phyloP scores from a whole-genome alignment of 2,113 vertebrate species.

The Crypturellus undulatus region DNA sequence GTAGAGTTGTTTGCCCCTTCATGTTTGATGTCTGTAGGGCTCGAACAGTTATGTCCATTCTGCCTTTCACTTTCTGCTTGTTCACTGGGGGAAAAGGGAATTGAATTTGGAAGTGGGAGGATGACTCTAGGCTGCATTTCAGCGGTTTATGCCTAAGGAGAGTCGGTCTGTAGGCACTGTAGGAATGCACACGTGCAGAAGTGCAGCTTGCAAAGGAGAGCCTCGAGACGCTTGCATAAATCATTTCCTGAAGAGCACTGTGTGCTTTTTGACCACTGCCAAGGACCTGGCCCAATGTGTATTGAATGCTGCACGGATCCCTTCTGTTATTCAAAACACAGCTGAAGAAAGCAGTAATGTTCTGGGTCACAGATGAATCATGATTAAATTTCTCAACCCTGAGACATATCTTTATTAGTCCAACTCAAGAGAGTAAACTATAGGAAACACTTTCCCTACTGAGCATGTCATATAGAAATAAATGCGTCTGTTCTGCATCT shows the following conservation, averaged over 20 bases:
- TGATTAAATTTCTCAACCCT: conserved; percentile 19
- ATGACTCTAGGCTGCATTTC: not conserved
- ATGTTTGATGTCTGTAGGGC: accelerated
- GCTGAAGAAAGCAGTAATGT: not conserved
- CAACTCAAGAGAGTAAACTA: conserved; percentile 27
- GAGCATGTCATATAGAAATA: not conserved
- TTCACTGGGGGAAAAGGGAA: not conserved
- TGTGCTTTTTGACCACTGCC: accelerated
- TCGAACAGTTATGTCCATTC: not conserved
- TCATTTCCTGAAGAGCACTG: not conserved
- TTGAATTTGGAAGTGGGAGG: not conserved
- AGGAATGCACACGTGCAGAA: accelerated
- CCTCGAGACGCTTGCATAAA: not conserved
- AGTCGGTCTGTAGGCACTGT: accelerated
- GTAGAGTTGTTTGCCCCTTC: not conserved
- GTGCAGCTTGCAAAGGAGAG: not conserved
- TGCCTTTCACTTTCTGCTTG: not conserved
- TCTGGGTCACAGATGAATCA: not conserved
- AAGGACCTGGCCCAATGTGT: not conserved
- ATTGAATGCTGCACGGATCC: not conserved
- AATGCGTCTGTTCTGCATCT: not conserved
- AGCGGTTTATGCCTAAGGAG: accelerated
- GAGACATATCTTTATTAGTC: conserved; percentile 1
- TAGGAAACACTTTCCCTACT: not conserved
- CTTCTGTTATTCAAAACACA: not conserved